A percentile compares a stretch with the other conserved stretches of the same genome.
phyloP scores from a whole-genome alignment of 2,797 vertebrate species.

The Amphiprion clarkii region DNA sequence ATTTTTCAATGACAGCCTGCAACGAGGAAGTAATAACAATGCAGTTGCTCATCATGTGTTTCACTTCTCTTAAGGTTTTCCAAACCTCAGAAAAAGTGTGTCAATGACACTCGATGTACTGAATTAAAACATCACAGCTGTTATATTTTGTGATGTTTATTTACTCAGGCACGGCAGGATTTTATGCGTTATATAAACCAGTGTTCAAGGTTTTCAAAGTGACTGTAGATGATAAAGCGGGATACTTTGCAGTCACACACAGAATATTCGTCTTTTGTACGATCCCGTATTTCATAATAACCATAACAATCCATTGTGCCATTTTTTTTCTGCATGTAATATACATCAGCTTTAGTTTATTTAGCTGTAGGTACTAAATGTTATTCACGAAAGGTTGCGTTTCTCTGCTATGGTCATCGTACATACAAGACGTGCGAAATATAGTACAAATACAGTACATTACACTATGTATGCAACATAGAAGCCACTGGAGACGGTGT shows the following conservation, averaged over 20 bases:
- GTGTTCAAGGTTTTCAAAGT: constrained; percentile 10
- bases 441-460: background rate
- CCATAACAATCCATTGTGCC: background rate
- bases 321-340: background rate
- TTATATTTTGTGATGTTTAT: background rate
- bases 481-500: constrained; percentile 16
- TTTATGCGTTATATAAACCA: constrained; percentile 4
- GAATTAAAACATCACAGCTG: background rate
- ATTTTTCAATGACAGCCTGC: background rate
- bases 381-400: background rate
- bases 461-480: constrained; percentile 1
- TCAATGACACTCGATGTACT: constrained; percentile 6
- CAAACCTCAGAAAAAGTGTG: background rate
- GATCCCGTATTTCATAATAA: background rate
- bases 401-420: background rate
- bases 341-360: background rate
- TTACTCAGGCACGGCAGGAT: constrained; percentile 5
- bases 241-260: background rate
- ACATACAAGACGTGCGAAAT: background rate
- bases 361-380: background rate
- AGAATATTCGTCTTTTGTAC: background rate
- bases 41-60: background rate
- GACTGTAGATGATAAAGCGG: background rate
- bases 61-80: constrained; percentile 26
- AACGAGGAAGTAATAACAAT: constrained; percentile 28